A percentile compares a stretch with the other conserved stretches of the same genome.
Evolutionary conservation across 2,888 invertebrate species (phyloP).

Genomic region (Sylvicola cinctus): DNA sequence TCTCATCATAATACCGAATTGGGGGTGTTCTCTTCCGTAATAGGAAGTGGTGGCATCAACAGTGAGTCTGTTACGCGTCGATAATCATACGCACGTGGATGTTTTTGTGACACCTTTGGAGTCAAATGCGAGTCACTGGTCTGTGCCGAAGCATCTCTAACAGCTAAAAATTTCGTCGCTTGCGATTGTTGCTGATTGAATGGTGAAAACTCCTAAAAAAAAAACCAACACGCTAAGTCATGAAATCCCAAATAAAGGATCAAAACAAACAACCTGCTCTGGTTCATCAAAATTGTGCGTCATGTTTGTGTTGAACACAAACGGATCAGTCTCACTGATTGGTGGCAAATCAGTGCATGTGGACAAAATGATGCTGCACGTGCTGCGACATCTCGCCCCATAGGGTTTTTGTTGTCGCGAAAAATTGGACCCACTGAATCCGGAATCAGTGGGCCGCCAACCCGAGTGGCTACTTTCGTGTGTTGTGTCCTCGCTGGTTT

Average conservation of each 20-base stretch:
- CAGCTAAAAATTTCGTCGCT: slow-evolving; percentile 10
- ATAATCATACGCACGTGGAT: slow-evolving; percentile 14
- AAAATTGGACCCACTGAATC: slow-evolving; percentile 29
- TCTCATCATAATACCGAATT: background rate
- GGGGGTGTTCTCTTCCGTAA: slow-evolving; percentile 3
- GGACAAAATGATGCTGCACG: slow-evolving; percentile 44
- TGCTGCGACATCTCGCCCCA: slow-evolving; percentile 34
- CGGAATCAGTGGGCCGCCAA: slow-evolving; percentile 25
- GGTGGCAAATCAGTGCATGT: slow-evolving; percentile 24
- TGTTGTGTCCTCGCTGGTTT: background rate
- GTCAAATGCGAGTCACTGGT: slow-evolving; percentile 21
- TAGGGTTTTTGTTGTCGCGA: slow-evolving; percentile 12
- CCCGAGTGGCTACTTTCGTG: slow-evolving; percentile 11
- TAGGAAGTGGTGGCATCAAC: slow-evolving; percentile 7
- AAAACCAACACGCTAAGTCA: too few relatives aligned
- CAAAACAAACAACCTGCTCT: too few relatives aligned
- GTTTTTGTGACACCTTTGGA: slow-evolving; percentile 8
- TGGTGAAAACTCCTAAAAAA: too few relatives aligned
- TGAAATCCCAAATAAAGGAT: too few relatives aligned
- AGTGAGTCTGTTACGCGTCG: slow-evolving; percentile 16
- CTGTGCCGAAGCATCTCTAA: slow-evolving; percentile 23
- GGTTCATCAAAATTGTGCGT: too few relatives aligned
- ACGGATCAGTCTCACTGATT: slow-evolving; percentile 12
- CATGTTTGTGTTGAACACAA: slow-evolving; percentile 17
- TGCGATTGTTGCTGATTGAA: background rate